Conservation (phyloP, 2,888 invertebrate species). For the Pheosia tremula region DNA sequence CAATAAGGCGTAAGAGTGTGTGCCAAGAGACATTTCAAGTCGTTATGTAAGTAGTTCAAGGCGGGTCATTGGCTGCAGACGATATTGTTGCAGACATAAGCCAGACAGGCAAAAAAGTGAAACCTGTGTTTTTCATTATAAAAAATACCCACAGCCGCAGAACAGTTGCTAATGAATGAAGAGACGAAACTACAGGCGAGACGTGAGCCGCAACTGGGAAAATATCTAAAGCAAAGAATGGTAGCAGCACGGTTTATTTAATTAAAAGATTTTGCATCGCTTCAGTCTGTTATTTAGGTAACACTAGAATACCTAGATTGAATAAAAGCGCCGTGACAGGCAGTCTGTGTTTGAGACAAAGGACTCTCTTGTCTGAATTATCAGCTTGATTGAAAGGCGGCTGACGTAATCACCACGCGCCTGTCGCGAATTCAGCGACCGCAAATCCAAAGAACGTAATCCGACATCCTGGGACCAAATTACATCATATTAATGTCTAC, state of each 20-base stretch:
- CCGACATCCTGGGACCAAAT: not conserved
- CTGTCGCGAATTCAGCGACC: conserved; percentile 10
- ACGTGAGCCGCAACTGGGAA: not conserved
- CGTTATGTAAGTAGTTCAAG: conserved; percentile 80
- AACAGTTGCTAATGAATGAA: conserved; percentile 39
- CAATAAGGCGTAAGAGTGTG: conserved; percentile 48
- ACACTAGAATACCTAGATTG: conserved; percentile 11
- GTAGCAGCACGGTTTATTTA: conserved; percentile 15
- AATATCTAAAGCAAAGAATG: conserved; percentile 10
- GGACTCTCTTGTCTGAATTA: conserved; percentile 20
- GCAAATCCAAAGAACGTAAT: not conserved
- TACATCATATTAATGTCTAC: not conserved
- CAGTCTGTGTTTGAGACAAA: conserved; percentile 16
- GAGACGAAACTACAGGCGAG: conserved; percentile 30
- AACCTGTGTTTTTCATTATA: conserved; percentile 70
- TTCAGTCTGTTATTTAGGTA: conserved; percentile 13
- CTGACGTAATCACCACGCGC: conserved; percentile 30
- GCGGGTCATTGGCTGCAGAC: conserved; percentile 74
- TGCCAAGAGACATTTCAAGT: conserved; percentile 45
- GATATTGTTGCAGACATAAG: conserved; percentile 70
- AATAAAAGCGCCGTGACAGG: conserved; percentile 9
- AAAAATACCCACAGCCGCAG: conserved; percentile 34
- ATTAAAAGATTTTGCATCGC: conserved; percentile 26
- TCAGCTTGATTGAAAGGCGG: conserved; percentile 19
- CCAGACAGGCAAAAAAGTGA: conserved; percentile 82